Percentiles rank a stretch among this genome's conserved stretches.
These are phyloP conservation scores for Seira sanloemensis DNA, from an alignment of 2,888 invertebrate species.

Conservation along the genomic window DNA sequence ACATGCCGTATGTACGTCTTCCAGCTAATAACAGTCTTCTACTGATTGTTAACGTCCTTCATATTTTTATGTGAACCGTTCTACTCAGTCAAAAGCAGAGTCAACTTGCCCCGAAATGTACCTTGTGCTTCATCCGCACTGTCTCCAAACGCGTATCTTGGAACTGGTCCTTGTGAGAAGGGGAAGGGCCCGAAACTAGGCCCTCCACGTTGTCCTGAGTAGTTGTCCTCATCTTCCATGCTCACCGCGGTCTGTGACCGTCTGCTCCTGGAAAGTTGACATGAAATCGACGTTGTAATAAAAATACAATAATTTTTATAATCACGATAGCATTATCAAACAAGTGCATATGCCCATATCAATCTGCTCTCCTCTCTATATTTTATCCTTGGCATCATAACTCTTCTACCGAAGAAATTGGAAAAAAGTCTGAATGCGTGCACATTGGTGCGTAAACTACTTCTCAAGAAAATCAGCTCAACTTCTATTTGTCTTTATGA, in stretches of 20 bases:
- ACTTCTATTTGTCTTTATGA: no score
- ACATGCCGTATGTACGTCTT: neutral
- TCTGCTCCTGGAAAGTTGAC: slow-evolving; percentile 22
- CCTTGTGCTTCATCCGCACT: slow-evolving; percentile 37
- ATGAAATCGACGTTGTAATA: no score
- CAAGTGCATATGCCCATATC: neutral
- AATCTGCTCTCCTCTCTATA: neutral
- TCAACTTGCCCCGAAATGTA: slow-evolving; percentile 2
- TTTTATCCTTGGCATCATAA: neutral
- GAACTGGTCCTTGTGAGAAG: slow-evolving; percentile 31
- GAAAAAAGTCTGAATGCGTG: neutral
- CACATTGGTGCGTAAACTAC: neutral
- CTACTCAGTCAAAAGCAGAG: neutral
- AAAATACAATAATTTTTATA: neutral
- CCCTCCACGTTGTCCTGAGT: slow-evolving; percentile 29
- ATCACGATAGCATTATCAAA: neutral
- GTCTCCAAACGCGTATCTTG: slow-evolving; percentile 26
- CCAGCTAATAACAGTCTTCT: neutral
- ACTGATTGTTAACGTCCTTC: neutral
- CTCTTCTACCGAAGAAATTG: neutral
- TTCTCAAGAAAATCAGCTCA: no score
- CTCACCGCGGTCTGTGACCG: slow-evolving; percentile 26
- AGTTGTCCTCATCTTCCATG: slow-evolving; percentile 42
- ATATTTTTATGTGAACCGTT: no score
- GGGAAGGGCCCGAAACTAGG: slow-evolving; percentile 42